These are phyloP conservation scores for Melikaiella ostensackeni DNA, from an alignment of 2,888 invertebrate genomes.

Conservation along the genomic window DNA sequence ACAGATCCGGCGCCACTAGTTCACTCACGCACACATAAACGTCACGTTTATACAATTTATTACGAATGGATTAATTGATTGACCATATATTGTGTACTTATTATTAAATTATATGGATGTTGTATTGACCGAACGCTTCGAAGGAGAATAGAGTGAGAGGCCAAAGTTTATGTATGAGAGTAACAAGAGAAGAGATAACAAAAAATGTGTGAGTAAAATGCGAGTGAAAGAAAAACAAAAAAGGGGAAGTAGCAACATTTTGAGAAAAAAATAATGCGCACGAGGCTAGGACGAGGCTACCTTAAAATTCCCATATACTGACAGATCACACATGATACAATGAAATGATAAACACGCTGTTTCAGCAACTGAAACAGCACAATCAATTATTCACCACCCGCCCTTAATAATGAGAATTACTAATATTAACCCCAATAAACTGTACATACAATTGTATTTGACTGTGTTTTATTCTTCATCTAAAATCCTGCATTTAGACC, in stretches of 20 bases:
- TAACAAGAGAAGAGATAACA: constrained; percentile 57
- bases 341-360: constrained; percentile 47
- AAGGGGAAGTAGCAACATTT: constrained; percentile 43
- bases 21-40: constrained; percentile 77
- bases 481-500: neutral
- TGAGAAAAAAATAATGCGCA: constrained; percentile 60
- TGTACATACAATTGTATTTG: constrained; percentile 75
- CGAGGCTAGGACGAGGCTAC: constrained; percentile 77
- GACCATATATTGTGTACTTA: constrained; percentile 72
- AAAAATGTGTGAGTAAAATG: constrained; percentile 45
- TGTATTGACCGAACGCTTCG: constrained; percentile 50
- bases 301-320: constrained; percentile 63
- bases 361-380: constrained; percentile 64
- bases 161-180: constrained; percentile 42
- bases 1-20: constrained; percentile 74
- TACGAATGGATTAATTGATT: constrained; percentile 71
- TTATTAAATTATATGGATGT: constrained; percentile 65
- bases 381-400: constrained; percentile 65
- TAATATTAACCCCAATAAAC: constrained; percentile 72
- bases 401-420: constrained; percentile 74
- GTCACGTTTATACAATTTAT: constrained; percentile 73
- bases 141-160: constrained; percentile 38
- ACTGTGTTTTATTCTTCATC: constrained; percentile 47
- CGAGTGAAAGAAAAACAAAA: constrained; percentile 38
- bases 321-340: constrained; percentile 50